phyloP scores from a whole-genome alignment of 2,113 vertebrate genomes.

The Carollia perspicillata region DNA sequence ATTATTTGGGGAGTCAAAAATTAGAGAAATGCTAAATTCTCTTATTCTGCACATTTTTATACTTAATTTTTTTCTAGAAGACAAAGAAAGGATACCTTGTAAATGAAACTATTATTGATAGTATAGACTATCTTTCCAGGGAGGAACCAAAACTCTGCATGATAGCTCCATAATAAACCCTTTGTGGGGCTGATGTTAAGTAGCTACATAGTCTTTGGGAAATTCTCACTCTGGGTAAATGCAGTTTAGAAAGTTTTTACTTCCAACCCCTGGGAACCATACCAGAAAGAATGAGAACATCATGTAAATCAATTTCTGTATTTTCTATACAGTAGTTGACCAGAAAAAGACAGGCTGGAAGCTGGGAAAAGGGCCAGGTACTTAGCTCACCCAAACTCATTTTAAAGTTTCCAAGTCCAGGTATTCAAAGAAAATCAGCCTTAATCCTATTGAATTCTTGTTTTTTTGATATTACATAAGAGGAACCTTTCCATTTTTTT shows the following conservation, averaged over 20 bases:
- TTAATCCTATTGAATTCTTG: not conserved
- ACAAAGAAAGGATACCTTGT: not conserved
- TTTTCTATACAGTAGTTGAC: not conserved
- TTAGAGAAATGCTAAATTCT: not conserved
- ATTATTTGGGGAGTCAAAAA: not conserved
- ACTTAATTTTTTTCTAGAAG: not conserved
- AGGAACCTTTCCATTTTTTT: constrained; percentile 14
- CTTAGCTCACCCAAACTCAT: not conserved
- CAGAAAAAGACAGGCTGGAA: not conserved
- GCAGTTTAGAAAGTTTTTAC: not conserved
- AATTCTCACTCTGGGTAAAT: not conserved
- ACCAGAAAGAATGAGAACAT: not conserved
- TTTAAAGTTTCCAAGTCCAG: not conserved
- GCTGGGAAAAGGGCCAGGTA: not conserved
- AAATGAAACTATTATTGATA: not conserved
- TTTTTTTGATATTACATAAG: not conserved
- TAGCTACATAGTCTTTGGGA: not conserved
- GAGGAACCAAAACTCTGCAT: not conserved
- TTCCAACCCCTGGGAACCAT: not conserved
- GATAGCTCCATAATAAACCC: not conserved
- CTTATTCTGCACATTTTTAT: not conserved
- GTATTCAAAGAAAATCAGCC: not conserved
- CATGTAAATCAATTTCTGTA: not conserved
- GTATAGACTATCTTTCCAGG: not conserved
- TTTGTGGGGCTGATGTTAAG: not conserved